Base-by-base conservation (phyloP, 2,113 vertebrate species). In the Chaenocephalus aceratus region DNA sequence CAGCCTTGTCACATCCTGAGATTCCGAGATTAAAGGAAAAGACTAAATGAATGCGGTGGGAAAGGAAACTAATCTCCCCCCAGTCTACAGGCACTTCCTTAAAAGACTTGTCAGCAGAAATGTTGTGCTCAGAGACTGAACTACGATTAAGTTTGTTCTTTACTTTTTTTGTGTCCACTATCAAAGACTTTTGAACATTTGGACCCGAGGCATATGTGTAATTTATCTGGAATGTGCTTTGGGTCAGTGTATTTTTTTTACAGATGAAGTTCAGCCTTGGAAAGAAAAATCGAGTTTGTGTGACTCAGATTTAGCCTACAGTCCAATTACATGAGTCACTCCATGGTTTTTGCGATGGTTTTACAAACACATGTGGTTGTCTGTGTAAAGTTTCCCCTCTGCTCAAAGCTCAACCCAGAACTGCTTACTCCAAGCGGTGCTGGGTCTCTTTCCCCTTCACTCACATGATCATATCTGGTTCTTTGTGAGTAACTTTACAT, bases 341-440 rank as follows among this genome's bases (percentile, higher is more conserved):
- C 41, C 0, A 10, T 66, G 75, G 68, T 82, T 83, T 41, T 75
- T 78, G 69, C 71, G 15, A 61, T 4, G 56, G 60, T 75, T 88
- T 62, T 69, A 80, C 75, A 77, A 82, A 82, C 77, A 81, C 71
- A 68, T 80, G 60, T 75, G 89, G 86, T 80, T 86, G 59, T 71
- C 72, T 88, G 72, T 79, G 69, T 87, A 52, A 89, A 49, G 83
- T 87, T 92, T 92, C 88, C 87, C 91, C 15, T 72, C 70, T 77
- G 68, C 72, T 71, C 26, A 0, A 8, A 11, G 72, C 67, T 85
- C 63, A 62, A 23, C 58, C 77, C 86, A 21, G 6, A 41, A 53
- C 23, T 34, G 49, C 52, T 79, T 53, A 44, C 9, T 56, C 49
- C 36, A 54, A 45, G 45, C 45, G 61, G 4, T 6, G n/a, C 23